Base-by-base conservation (phyloP, 2,113 vertebrate genomes). In the Ramphastos sulfuratus region DNA sequence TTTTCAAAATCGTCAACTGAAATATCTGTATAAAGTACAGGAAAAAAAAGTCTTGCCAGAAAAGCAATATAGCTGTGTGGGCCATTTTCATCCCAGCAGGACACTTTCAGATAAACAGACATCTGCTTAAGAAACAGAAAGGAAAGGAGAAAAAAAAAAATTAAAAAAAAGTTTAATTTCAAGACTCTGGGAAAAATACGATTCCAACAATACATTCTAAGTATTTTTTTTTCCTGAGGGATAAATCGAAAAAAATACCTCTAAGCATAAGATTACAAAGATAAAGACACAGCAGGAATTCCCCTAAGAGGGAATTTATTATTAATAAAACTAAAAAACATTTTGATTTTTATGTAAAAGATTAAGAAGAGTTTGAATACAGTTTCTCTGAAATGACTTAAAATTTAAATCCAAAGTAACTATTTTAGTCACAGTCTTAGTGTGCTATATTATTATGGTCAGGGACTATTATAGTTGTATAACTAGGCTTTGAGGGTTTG, bases 291-390 rank as follows among this genome's bases (percentile, higher is more conserved):
- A 80, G 48, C 56, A 89, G 54, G 79, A 87, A 61, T 20, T 78
- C 42, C n/a, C 61, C 72, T 80, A 37, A 58, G 72, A 87, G 19
- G 6, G 48, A 92, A 81, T 59, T 80, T 72, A 66, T 56, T 89
- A 81, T 39, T 55, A 92, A 83, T 80, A 61, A 44, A 94, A 90
- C 10, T 55, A 19, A 83, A 78, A 89, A 93, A 50, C 17, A 64
- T 87, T 90, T 66, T 77, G 37, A 75, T 87, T 71, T 89, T 91
- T 78, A 25, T 31, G 65, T 83, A 71, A 75, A 91, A 93, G 66
- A 42, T 31, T 2, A 84, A 20, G 24, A 77, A 37, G n/a, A 55
- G 17, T 85, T 86, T 89, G 33, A 74, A 52, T 76, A 6, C 12
- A 15, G 16, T n/a, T 75, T 15, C 50, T 67, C 48, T 65, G 44